Base-by-base conservation (phyloP, 2,113 vertebrate species). In the Leptodactylus fuscus region DNA sequence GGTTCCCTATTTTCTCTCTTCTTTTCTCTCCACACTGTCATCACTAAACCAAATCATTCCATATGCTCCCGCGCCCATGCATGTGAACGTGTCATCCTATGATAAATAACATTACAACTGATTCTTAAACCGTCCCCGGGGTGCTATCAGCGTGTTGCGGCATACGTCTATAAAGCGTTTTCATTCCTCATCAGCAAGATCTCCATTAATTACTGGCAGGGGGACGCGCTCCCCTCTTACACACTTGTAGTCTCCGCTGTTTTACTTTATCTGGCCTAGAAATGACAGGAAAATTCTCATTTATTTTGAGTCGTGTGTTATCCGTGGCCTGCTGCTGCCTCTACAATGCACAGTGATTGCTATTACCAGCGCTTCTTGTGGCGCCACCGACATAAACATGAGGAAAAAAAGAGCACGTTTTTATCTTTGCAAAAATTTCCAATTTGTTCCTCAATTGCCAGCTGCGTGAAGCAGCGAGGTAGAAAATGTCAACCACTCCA, bases 121-220 rank as follows among this genome's bases (percentile, higher is more conserved):
- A 75, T 27, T 69, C 24, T 36, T 38, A 53, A 70, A 29, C 24
- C 10, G 13, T 80, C 75, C 76, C 83, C 22, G 4, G 83, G 83
- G 83, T 29, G 48, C 65, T 13, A 80, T 85, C 76, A 36, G n/a
- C 36, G 34, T 11, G 32, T 49, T 20, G 49, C 62, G 24, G 49
- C 18, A 51, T 53, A 71, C 29, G 46, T 29, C 76, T 79, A 20
- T 70, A 80, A 38, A 55, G 24, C 16, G 58, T 48, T 46, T 53
- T 80, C 76, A 85, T 85, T 80, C 79, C 75, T 71, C 83, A 79
- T 69, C 83, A 79, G 83, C n/a, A 4, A 85, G 71, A 65, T 46
- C 44, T 77, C 83, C 74, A 85, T 85, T 71, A 58, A 85, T 85
- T 80, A 84, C 53, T 55, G 73, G 82, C 73, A 34, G 71, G 58